These are phyloP conservation scores for Bombus turneri DNA, from an alignment of 1,140 invertebrate species.

Conservation along the genomic window DNA sequence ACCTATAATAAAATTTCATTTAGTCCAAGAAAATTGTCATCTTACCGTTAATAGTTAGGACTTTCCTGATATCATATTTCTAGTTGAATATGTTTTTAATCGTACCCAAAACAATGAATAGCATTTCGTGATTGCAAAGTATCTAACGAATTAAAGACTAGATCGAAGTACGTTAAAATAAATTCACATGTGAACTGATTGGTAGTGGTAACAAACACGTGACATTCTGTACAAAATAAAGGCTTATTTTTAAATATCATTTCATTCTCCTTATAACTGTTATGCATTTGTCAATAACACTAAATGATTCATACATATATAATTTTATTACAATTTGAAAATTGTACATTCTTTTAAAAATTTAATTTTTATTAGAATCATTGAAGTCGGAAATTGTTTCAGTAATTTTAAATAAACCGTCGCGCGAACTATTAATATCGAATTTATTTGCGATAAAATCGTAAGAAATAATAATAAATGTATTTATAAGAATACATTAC, in stretches of 20 bases:
- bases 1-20: conserved; percentile 28
- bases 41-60: conserved; percentile 28
- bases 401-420: neutral
- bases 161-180: conserved; percentile 33
- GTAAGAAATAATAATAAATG: neutral
- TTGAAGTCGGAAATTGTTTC: neutral
- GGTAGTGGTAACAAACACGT: conserved; percentile 35
- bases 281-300: neutral
- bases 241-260: neutral
- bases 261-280: neutral
- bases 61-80: conserved; percentile 16
- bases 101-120: conserved; percentile 15
- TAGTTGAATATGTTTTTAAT: conserved; percentile 10
- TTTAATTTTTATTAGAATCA: neutral
- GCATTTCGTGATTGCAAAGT: conserved; percentile 31
- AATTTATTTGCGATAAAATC: neutral
- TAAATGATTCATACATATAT: neutral
- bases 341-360: neutral
- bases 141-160: conserved; percentile 20
- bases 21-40: neutral
- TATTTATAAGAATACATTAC: neutral
- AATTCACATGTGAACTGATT: conserved; percentile 24
- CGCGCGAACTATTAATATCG: neutral
- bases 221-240: neutral
- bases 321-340: neutral